Base-by-base conservation (phyloP, 2,888 invertebrate genomes). In the Zygogramma bicolorata region DNA sequence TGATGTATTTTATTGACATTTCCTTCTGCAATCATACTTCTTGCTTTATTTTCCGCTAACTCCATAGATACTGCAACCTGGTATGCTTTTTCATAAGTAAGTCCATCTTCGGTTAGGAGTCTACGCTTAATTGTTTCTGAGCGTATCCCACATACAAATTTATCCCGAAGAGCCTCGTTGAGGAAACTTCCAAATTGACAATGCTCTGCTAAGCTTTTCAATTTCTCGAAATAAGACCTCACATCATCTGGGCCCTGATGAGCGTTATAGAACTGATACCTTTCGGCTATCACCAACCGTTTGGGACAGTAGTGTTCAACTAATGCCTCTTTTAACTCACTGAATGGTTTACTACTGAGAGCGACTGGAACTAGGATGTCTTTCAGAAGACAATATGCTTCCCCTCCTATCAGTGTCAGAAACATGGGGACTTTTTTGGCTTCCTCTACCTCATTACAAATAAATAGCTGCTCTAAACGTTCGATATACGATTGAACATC, bases 201-300 rank as follows among this genome's bases (percentile, higher is more conserved):
- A 7, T 31, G 40, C 40, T 77, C 71, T 7, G 82, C 77, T 13
- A 78, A n/a, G 1, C 40, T 40, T 13, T 40, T 40, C 40, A 29
- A 6, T 70, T 76, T 62, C 77, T 81, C 25, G 83, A 46, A 34
- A 71, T 79, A 70, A 68, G 42, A 8, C 31, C 42, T 67, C 13
- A 71, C 60, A 65, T 75, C 75, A 7, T 59, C 40, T 1, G 65
- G 18, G 63, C 78, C 75, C 71, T 82, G 81, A 49, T 74, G 34
- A 13, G 78, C 66, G 61, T 75, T 75, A 61, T 79, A 78, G 68
- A 82, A 81, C 61, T 76, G 76, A 61, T 78, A 83, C 18, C 80
- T 42, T 71, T 83, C 81, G 0, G 80, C 76, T 15, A 82, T 80
- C 1, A 74, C 67, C 46, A 79, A 73, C n/a, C 71, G 71, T 71